Percentiles rank a stretch among this genome's conserved stretches.
These are phyloP conservation scores for Diplazon laetatorius DNA, from an alignment of 2,888 invertebrate genomes.

Conservation along the genomic window DNA sequence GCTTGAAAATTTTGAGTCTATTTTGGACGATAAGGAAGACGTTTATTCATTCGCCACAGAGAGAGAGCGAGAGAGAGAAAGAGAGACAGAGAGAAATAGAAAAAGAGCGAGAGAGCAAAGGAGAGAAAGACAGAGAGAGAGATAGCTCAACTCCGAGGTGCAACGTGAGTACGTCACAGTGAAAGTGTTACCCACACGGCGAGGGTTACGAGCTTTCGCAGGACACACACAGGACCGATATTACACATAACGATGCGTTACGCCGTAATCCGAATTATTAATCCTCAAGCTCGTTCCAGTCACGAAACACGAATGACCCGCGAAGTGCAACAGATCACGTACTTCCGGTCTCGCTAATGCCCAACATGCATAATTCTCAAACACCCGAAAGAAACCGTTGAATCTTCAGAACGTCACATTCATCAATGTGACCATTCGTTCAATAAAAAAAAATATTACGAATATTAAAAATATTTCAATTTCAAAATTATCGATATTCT, in stretches of 20 bases:
- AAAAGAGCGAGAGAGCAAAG: slow-evolving; percentile 3
- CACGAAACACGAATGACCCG: slow-evolving; percentile 36
- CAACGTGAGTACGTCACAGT: slow-evolving; percentile 77
- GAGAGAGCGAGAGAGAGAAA: neutral
- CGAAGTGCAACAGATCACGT: slow-evolving; percentile 33
- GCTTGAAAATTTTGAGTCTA: slow-evolving; percentile 80
- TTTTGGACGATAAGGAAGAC: slow-evolving; percentile 82
- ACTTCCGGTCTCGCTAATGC: slow-evolving; percentile 39
- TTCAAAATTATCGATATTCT: too few relatives aligned
- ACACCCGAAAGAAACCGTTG: neutral
- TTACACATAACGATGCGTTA: slow-evolving; percentile 42
- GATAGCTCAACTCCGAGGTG: slow-evolving; percentile 59
- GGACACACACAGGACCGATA: slow-evolving; percentile 48
- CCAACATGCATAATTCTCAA: neutral
- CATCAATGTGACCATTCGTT: too few relatives aligned
- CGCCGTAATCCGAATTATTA: slow-evolving; percentile 61
- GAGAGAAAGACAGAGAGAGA: too few relatives aligned
- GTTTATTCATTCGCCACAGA: slow-evolving; percentile 78
- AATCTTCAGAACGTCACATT: neutral
- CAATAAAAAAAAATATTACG: too few relatives aligned
- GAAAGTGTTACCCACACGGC: slow-evolving; percentile 22
- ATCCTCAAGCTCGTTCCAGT: slow-evolving; percentile 50
- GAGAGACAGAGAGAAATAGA: neutral
- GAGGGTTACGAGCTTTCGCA: too few relatives aligned
- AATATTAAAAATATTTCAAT: too few relatives aligned